phyloP scores from a whole-genome alignment of 2,888 invertebrate genomes.

The Pyrrhia umbra region DNA sequence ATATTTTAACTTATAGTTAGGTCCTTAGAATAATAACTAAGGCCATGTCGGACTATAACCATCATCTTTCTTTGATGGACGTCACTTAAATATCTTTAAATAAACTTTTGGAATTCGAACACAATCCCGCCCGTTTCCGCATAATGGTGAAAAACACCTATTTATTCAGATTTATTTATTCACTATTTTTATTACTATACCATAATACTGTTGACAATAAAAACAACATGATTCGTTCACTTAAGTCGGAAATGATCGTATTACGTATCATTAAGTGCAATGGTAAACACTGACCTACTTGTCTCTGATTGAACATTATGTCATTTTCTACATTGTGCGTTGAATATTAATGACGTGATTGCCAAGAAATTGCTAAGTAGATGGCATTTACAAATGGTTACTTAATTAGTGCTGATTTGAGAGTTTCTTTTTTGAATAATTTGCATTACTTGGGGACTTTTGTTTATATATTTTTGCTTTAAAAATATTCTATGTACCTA shows the following conservation, averaged over 20 bases:
- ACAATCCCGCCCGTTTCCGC: background rate
- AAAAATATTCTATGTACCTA: background rate
- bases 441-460: constrained; percentile 3
- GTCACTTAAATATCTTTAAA: too few relatives aligned
- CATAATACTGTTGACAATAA: background rate
- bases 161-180: background rate
- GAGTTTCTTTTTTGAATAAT: background rate
- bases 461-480: background rate
- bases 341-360: constrained; percentile 20
- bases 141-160: background rate
- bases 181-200: background rate
- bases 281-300: constrained; percentile 53
- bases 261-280: constrained; percentile 53
- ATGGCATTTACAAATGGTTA: constrained; percentile 7
- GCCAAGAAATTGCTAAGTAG: constrained; percentile 7
- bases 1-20: too few relatives aligned
- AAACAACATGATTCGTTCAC: constrained; percentile 23
- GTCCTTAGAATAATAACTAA: too few relatives aligned
- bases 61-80: too few relatives aligned
- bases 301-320: constrained; percentile 32
- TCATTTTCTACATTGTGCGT: constrained; percentile 31
- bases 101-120: too few relatives aligned
- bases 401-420: background rate
- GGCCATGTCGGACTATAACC: too few relatives aligned
- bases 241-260: constrained; percentile 35